Evolutionary conservation across 1,140 invertebrate species (phyloP), one percentile per base, ranked within the genome.

Genomic region (Dendrolimus kikuchii): DNA sequence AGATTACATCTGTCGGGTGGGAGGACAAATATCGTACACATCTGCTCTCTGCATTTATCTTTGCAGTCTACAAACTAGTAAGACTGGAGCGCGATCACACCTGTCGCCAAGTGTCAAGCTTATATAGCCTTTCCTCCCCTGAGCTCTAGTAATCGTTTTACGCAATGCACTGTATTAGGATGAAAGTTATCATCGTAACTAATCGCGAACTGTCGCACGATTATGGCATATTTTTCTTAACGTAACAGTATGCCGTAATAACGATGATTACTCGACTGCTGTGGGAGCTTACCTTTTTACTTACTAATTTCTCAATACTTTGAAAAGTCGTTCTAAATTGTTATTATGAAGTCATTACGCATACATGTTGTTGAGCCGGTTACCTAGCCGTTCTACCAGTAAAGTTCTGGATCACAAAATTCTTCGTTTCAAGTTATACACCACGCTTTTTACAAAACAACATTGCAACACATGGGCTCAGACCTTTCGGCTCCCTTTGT

Each of bases 301-400:
- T 53, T 37, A 47, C 52, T 48, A 51, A 56, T 82, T 82, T 84
- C 77, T 68, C 73, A 86, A 80, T 75, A 63, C 60, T 68, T 77
- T 72, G 79, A 77, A 81, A 81, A 81, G 68, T 82, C 63, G 64
- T 62, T 67, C 66, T 57, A 60, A 70, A 84, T 81, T 80, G 83
- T 84, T 84, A 83, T 86, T 86, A 83, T 83, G 83, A 86, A 86
- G 77, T 72, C 66, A 64, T 77, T 74, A 77, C 71, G 76, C 66
- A 79, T 81, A 80, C 61, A 57, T 70, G 60, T 68, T 58, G 54
- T 54, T 72, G 68, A 68, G 67, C 68, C 63, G 60, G 63, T 74
- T 71, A 74, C 66, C 60, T 63, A 62, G 39, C 53, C 62, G 66
- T 70, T 74, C 71, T 68, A 71, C 71, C 57, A 69, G 66, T 74